Percentiles rank a stretch among this genome's conserved stretches.
Evolutionary conservation across 2,888 invertebrate genomes (phyloP).

Genomic region (Nomada fabriciana): DNA sequence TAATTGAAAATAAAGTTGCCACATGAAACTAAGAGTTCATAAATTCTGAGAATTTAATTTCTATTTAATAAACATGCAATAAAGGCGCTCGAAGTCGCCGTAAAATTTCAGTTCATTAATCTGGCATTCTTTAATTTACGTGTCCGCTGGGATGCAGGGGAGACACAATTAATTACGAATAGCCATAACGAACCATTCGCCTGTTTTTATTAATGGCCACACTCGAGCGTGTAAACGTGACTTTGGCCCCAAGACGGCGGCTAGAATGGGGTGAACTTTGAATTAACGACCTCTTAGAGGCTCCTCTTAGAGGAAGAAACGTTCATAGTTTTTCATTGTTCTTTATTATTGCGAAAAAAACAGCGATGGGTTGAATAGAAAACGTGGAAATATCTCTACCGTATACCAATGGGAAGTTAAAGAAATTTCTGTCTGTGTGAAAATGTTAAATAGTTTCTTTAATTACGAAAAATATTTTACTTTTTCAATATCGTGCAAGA

Average conservation of each 20-base stretch:
- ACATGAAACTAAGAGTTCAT: not conserved
- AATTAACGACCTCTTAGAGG: conserved; percentile 54
- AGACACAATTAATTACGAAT: conserved; percentile 59
- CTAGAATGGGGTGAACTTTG: conserved; percentile 41
- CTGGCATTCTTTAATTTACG: conserved; percentile 54
- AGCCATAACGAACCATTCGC: conserved; percentile 59
- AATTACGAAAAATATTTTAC: not conserved
- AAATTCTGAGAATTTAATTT: not conserved
- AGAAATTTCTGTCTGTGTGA: not conserved
- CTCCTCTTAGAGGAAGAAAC: not conserved
- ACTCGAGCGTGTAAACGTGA: conserved; percentile 60
- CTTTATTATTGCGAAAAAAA: conserved; percentile 15
- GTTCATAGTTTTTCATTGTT: conserved; percentile 8
- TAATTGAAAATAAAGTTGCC: too few species aligned
- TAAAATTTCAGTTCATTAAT: conserved; percentile 54
- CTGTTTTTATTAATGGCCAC: conserved; percentile 58
- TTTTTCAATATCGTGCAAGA: not conserved
- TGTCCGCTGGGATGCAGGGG: conserved; percentile 26
- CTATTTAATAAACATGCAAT: not conserved
- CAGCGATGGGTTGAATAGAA: conserved; percentile 5
- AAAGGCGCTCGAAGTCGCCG: not conserved
- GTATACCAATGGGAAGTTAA: not conserved
- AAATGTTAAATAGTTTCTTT: not conserved
- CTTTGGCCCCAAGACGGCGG: conserved; percentile 52
- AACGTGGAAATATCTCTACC: not conserved